Conservation (phyloP, 2,113 vertebrate genomes). For the Tragelaphus strepsiceros region DNA sequence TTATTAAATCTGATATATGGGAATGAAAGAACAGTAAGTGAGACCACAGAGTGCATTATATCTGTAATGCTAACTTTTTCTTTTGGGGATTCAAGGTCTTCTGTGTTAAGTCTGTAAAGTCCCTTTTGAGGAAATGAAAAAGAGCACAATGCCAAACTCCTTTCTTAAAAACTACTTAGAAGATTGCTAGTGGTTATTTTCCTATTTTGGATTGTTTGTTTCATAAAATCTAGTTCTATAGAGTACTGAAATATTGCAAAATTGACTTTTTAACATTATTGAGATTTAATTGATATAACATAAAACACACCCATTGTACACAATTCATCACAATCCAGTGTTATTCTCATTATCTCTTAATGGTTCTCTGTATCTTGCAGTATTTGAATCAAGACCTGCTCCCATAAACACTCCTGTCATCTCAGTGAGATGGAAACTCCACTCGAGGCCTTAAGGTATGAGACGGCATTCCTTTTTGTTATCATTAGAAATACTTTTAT, state of each 20-base stretch:
- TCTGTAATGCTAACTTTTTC: not conserved
- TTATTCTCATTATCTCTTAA: not conserved
- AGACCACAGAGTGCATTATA: not conserved
- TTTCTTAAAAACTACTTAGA: not conserved
- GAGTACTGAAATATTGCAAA: not conserved
- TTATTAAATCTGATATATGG: not conserved
- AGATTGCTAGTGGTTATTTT: not conserved
- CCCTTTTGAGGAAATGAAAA: not conserved
- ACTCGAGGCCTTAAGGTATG: not conserved
- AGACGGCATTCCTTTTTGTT: not conserved
- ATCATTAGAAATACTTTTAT: not conserved
- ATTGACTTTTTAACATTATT: not conserved
- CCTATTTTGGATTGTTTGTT: not conserved
- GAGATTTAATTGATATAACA: not conserved
- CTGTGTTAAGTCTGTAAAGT: not conserved
- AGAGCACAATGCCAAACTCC: not conserved
- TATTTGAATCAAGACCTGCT: not conserved
- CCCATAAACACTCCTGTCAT: not conserved
- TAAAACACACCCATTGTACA: not conserved
- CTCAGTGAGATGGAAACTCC: not conserved
- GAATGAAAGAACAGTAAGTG: not conserved
- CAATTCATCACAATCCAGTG: not conserved
- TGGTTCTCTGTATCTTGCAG: rapidly evolving
- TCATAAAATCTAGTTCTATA: not conserved
- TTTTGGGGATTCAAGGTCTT: not conserved